Percentiles rank a stretch among this genome's conserved stretches.
Evolutionary conservation across 2,888 invertebrate genomes (phyloP).

Genomic region (Arctia plantaginis): DNA sequence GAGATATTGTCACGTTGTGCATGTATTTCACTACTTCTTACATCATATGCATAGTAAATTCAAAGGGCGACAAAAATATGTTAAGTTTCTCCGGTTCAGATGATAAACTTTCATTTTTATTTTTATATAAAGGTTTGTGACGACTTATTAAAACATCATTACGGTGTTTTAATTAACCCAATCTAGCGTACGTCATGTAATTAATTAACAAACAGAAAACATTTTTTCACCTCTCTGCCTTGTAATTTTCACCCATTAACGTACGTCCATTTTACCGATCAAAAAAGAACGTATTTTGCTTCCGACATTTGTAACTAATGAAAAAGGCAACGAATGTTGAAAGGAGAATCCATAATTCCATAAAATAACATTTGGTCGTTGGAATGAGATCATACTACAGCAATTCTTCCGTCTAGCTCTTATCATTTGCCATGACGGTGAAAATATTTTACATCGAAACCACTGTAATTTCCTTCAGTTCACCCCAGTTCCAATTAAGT

Average conservation of each 20-base stretch:
- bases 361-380: conserved; percentile 51
- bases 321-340: conserved; percentile 36
- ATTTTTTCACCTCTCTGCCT: conserved; percentile 15
- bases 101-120: too few relatives aligned
- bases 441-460: conserved; percentile 57
- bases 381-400: conserved; percentile 33
- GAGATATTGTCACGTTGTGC: conserved; percentile 56
- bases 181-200: neutral
- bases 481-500: conserved; percentile 58
- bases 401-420: conserved; percentile 50
- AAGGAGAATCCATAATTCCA: conserved; percentile 47
- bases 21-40: conserved; percentile 41
- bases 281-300: neutral
- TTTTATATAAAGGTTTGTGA: too few relatives aligned
- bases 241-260: conserved; percentile 34
- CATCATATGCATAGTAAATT: conserved; percentile 17
- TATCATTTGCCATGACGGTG: conserved; percentile 50
- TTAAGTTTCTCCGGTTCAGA: neutral
- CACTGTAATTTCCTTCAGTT: conserved; percentile 59
- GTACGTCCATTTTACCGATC: conserved; percentile 30
- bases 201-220: neutral
- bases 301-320: conserved; percentile 8
- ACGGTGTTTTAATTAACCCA: neutral
- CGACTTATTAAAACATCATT: too few relatives aligned
- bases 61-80: neutral